Evolutionary conservation across 1,140 invertebrate genomes (phyloP).

Genomic region (Macrobrachium nipponense): DNA sequence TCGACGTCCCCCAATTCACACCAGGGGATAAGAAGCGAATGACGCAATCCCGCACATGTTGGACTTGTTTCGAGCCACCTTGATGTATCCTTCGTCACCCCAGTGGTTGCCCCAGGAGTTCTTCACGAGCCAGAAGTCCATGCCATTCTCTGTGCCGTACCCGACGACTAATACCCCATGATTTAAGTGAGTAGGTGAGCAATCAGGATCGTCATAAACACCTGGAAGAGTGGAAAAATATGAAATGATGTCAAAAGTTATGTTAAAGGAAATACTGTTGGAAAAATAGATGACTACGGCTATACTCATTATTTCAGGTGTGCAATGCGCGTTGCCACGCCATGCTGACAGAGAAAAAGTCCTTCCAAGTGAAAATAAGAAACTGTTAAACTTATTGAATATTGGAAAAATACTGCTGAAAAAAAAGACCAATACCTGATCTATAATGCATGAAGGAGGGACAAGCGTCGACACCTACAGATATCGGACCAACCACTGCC

Average conservation of each 20-base stretch:
- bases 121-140: conserved; percentile 87
- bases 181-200: conserved; percentile 80
- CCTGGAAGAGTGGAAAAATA: conserved; percentile 68
- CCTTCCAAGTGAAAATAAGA: no score
- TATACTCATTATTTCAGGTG: conserved; percentile 75
- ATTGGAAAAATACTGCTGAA: no score
- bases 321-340: conserved; percentile 58
- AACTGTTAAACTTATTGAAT: no score
- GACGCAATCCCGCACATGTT: conserved; percentile 93
- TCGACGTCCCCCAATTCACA: conserved; percentile 70
- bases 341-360: no score
- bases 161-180: conserved; percentile 90
- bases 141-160: conserved; percentile 77
- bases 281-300: conserved; percentile 71
- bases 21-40: conserved; percentile 83
- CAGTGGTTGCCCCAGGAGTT: conserved; percentile 86
- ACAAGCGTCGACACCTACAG: no score
- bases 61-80: conserved; percentile 86
- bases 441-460: no score
- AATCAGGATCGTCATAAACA: conserved; percentile 77
- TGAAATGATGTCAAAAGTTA: conserved; percentile 51
- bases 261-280: conserved; percentile 10
- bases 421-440: no score
- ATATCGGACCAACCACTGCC: no score
- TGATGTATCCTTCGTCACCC: conserved; percentile 89